A percentile compares a stretch with the other conserved stretches of the same genome.
Conservation (phyloP, 2,113 vertebrate species). For the Pantherophis guttatus region DNA sequence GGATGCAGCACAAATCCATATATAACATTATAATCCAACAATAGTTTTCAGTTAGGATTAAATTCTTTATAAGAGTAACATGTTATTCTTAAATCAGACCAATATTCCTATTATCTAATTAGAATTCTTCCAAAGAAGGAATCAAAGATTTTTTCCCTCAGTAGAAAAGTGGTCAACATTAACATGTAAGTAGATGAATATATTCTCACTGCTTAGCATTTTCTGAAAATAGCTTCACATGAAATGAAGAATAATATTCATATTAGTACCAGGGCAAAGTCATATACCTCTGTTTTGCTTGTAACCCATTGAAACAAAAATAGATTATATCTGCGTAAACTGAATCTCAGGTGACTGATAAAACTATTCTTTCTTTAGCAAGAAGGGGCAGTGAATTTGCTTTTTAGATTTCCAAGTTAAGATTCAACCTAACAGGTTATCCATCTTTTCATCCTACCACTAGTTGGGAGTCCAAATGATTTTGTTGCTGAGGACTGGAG, state of each 20-base stretch:
- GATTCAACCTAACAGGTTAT: not conserved
- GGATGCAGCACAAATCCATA: not conserved
- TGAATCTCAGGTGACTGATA: not conserved
- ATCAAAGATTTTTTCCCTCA: not conserved
- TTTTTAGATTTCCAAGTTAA: not conserved
- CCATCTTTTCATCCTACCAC: not conserved
- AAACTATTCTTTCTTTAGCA: not conserved
- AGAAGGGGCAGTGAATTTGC: not conserved
- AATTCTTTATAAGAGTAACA: not conserved
- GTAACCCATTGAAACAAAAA: not conserved
- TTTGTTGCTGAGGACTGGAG: not conserved
- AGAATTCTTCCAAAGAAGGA: not conserved
- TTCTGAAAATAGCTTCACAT: not conserved
- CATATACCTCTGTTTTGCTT: not conserved
- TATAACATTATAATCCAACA: not conserved
- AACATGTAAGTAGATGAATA: not conserved
- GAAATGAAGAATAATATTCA: not conserved
- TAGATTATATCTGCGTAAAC: not conserved
- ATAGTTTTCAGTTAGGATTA: not conserved
- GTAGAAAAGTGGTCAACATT: not conserved
- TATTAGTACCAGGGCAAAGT: not conserved
- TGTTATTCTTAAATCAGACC: not conserved
- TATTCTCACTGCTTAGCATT: not conserved
- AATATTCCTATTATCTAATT: not conserved
- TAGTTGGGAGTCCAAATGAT: not conserved